Conservation (phyloP, 2,797 vertebrate species). For the Brachyrhaphis roseni region DNA sequence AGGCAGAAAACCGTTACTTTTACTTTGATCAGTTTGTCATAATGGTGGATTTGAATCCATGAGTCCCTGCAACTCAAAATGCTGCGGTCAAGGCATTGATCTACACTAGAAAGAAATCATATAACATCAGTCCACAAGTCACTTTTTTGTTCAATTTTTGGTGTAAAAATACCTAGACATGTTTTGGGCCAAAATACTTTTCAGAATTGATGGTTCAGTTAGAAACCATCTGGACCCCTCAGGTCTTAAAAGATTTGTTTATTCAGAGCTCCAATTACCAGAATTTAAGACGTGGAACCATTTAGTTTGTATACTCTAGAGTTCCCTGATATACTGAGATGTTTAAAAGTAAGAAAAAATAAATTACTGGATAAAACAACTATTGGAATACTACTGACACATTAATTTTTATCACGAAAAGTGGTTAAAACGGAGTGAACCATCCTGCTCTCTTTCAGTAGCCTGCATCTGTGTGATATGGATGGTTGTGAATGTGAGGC, state of each 20-base stretch:
- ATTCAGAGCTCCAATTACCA: neutral
- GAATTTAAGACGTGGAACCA: neutral
- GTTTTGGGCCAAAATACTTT: neutral
- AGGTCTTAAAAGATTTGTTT: neutral
- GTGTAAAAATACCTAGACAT: neutral
- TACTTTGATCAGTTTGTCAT: neutral
- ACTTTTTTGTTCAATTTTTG: neutral
- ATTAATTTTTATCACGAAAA: neutral
- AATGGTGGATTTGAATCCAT: neutral
- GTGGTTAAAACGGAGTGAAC: slow-evolving; percentile 1
- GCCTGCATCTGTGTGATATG: slow-evolving; percentile 37
- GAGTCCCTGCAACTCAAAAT: neutral
- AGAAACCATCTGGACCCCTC: neutral
- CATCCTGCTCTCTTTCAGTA: slow-evolving; percentile 1
- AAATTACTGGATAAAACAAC: neutral
- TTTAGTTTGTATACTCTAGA: neutral
- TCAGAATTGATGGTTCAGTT: neutral
- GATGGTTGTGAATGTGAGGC: slow-evolving; percentile 44
- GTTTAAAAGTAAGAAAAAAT: neutral
- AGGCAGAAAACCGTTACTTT: neutral
- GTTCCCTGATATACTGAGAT: neutral
- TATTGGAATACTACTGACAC: neutral
- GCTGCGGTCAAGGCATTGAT: neutral
- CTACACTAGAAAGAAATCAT: neutral
- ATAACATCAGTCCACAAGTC: neutral